A percentile compares a stretch with the other conserved stretches of the same genome.
phyloP scores from a whole-genome alignment of 1,140 invertebrate species.

The Geopemphigus sp. region DNA sequence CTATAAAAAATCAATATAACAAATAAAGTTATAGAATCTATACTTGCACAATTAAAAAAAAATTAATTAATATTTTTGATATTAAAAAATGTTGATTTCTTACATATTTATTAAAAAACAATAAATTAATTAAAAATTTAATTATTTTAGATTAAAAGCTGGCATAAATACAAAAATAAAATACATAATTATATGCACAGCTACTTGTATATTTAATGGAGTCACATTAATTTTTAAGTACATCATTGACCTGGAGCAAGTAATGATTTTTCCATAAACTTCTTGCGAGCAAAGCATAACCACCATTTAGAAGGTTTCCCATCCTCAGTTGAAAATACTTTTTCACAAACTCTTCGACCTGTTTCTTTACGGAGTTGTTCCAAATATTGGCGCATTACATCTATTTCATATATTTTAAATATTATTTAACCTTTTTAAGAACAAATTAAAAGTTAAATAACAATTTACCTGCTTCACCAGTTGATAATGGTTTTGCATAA shows the following conservation, averaged over 20 bases:
- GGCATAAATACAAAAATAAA: constrained; percentile 32
- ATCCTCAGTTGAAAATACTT: constrained; percentile 84
- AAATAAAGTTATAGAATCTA: no score
- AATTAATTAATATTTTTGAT: not conserved
- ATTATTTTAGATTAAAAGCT: constrained; percentile 9
- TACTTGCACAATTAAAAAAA: no score
- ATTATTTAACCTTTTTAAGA: constrained; percentile 3
- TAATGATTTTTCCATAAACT: constrained; percentile 99
- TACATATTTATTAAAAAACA: not conserved
- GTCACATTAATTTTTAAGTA: not conserved
- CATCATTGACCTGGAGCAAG: constrained; percentile 71
- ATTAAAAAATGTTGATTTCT: not conserved
- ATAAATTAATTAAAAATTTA: constrained; percentile 2
- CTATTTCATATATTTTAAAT: constrained; percentile 59
- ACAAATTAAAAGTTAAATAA: not conserved
- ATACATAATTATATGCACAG: not conserved
- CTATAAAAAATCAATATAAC: no score
- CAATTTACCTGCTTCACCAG: constrained; percentile 71
- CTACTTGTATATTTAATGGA: not conserved
- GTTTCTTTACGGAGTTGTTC: constrained; percentile 94
- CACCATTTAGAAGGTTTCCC: constrained; percentile 99
- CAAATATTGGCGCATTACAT: constrained; percentile 89
- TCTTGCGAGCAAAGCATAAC: constrained; percentile 98
- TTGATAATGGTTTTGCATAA: constrained; percentile 81
- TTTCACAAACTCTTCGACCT: constrained; percentile 84